Evolutionary conservation across 2,113 vertebrate species (phyloP), one percentile per base, ranked within the genome.

Genomic region (Terrapene triunguis): DNA sequence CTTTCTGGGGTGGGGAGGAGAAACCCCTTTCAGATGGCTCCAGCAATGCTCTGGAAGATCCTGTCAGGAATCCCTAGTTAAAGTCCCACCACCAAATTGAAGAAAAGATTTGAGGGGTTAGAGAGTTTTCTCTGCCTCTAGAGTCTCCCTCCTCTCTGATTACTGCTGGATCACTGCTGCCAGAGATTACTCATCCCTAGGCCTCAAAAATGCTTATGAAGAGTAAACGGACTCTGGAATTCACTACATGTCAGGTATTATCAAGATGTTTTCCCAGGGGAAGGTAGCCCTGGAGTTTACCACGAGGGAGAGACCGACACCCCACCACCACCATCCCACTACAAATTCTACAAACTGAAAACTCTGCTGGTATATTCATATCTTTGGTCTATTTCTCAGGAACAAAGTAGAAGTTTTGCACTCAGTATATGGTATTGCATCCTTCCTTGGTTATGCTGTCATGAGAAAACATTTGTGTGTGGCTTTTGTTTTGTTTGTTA

Each of bases 371-470:
- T 25, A 38, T 74, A 42, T 74, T 74, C 22, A 25, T 42, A 25
- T 44, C 72, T 44, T 44, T 11, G 38, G 24, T 27, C 22, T 76
- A 14, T 44, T 44, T 76, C 12, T 27, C 11, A 47, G 38, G 38
- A 24, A 12, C 21, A 10, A 74, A 74, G 74, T 14, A 76, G 74
- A 25, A 44, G 74, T 25, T 47, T 27, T 78, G 22, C 25, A 78
- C 8, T 32, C 10, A 13, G 5, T n/a, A 24, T n/a, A 24, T 35
- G 32, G 6, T n/a, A 50, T 14, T 47, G 6, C 57, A 0, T 0
- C 81, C 42, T 51, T 50, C n/a, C 19, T 29, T 44, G 5, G 47
- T 25, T 82, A 10, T 27, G 55, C 22, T 82, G 16, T 84, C 42
- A n/a, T 78, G 47, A 85, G 29, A 51, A 95, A 74, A 22, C 5